Evolutionary conservation across 2,797 vertebrate genomes (phyloP), one percentile per base, ranked within the genome.

Genomic region (Coreius guichenoti): DNA sequence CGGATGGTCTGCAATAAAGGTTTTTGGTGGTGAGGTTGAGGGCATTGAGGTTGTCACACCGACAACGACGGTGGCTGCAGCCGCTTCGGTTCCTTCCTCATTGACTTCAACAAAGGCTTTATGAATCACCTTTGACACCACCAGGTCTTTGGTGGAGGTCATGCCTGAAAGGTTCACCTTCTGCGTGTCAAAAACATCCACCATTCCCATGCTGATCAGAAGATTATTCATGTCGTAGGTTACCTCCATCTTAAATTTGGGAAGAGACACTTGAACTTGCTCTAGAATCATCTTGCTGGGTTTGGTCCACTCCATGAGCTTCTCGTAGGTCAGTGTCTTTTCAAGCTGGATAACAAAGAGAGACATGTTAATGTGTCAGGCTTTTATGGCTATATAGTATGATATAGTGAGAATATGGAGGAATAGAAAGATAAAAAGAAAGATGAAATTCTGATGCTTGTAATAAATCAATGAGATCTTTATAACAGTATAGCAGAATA

Each of bases 1-100:
- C 0, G 97, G 97, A 85, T 95, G 97, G 89, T 99, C 93, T 1
- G 94, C 96, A 6, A 84, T 91, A 80, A 98, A 96, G 0, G 0
- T 0, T 5, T 17, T 6, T n/a, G n/a, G n/a, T n/a, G n/a, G n/a
- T 0, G 29, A 65, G n/a, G n/a, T n/a, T 12, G 11, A 12, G 33
- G 16, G 31, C 23, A 0, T 70, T n/a, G 13, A 2, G 0, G n/a
- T n/a, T 8, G 2, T 8, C 0, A 1, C 0, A 0, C 0, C 0
- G 0, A 95, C 87, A 89, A 93, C 0, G 8, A 4, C 95, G 0
- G 82, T 76, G 31, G 33, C 58, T 0, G 73, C 82, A 14, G 82
- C 61, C 2, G 61, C 82, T 77, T 77, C 61, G 3, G 73, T 77
- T 68, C 73, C 82, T 39, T 77, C n/a, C 23, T 84, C 73, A 0